A percentile compares a stretch with the other conserved stretches of the same genome.
Evolutionary conservation across 64 coral and sea anemone genomes (phyloP).

Genomic region (Stichodactyla helianthus): DNA sequence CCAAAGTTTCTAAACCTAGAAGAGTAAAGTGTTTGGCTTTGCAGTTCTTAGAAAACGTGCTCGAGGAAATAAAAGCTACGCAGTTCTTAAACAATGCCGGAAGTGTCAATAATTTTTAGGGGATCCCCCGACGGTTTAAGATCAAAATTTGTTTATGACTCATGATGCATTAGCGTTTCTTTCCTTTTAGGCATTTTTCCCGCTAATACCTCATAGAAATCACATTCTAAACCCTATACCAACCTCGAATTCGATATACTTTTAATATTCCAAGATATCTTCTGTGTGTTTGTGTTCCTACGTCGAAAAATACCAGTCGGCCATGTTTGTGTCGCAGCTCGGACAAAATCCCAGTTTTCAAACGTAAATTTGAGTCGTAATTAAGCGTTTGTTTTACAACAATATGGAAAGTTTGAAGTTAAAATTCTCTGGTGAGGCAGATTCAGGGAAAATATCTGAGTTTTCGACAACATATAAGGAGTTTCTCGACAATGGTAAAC

Average conservation of each 20-base stretch:
- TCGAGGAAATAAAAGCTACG: neutral
- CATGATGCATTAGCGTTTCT: neutral
- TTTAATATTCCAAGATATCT: neutral
- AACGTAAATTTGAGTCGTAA: neutral
- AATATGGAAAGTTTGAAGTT: neutral
- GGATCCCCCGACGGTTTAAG: neutral
- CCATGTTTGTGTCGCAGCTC: conserved; percentile 12
- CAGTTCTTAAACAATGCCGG: neutral
- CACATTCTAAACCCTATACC: neutral
- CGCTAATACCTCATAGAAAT: neutral
- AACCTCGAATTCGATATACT: neutral
- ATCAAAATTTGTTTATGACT: neutral
- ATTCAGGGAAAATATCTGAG: neutral
- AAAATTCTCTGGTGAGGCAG: neutral
- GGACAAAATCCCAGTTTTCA: neutral
- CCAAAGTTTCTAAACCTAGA: neutral
- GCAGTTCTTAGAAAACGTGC: neutral
- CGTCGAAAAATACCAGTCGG: neutral
- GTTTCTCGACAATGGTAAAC: neutral
- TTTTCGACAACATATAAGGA: neutral
- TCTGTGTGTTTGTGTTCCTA: neutral
- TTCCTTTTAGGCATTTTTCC: neutral
- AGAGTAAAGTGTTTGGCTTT: neutral
- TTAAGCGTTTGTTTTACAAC: neutral
- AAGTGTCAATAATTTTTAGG: neutral